A percentile compares a stretch with the other conserved stretches of the same genome.
Conservation (phyloP, 1,140 invertebrate genomes). For the Battus philenor region DNA sequence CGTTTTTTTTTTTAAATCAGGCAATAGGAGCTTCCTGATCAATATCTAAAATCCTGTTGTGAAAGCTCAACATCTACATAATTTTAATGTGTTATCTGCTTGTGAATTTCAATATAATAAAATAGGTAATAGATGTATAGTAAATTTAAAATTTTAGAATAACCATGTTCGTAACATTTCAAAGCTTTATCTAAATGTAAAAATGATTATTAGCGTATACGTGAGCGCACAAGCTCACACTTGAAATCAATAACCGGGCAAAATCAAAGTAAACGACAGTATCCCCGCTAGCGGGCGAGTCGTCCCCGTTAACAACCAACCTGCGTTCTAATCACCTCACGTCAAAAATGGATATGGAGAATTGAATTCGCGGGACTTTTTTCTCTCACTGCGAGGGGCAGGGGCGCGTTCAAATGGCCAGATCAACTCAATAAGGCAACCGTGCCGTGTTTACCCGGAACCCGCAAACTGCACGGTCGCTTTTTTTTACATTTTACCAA, state of each 20-base stretch:
- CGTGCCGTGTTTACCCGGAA: conserved; percentile 67
- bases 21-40: no score
- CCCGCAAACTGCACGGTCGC: conserved; percentile 55
- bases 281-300: conserved; percentile 26
- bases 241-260: conserved; percentile 26
- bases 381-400: conserved; percentile 55
- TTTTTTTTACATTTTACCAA: conserved; percentile 66
- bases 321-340: conserved; percentile 70
- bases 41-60: no score
- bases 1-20: no score
- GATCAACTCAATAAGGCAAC: conserved; percentile 68
- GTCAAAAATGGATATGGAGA: conserved; percentile 74
- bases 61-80: no score
- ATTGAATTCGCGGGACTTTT: conserved; percentile 58
- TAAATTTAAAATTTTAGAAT: no score
- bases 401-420: conserved; percentile 65
- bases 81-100: no score
- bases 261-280: conserved; percentile 36
- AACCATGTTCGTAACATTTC: no score
- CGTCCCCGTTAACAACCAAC: conserved; percentile 60
- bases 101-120: no score
- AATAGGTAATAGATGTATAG: no score
- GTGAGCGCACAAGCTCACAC: conserved; percentile 21
- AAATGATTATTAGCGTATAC: no score
- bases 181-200: no score